Evolutionary conservation across 2,888 invertebrate genomes (phyloP).

Genomic region (Aporophyla nigra): DNA sequence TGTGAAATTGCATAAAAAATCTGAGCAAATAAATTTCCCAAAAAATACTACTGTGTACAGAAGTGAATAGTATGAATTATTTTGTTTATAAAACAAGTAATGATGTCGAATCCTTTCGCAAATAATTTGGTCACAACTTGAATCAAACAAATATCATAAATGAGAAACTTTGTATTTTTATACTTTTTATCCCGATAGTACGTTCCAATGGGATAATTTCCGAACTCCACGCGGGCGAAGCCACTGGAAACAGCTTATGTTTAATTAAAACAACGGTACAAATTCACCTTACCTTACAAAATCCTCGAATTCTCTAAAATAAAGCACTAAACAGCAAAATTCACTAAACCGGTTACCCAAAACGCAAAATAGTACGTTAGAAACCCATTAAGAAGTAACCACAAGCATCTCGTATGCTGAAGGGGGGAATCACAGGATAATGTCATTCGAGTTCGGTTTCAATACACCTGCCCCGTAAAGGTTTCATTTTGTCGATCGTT

Average conservation of each 20-base stretch:
- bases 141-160: too few species aligned
- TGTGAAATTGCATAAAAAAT: background rate
- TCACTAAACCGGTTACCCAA: conserved; percentile 51
- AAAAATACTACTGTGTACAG: too few species aligned
- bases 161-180: too few species aligned
- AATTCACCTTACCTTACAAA: conserved; percentile 10
- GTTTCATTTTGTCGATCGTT: conserved; percentile 53
- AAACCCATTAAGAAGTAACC: conserved; percentile 69
- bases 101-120: too few species aligned
- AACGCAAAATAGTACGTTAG: conserved; percentile 58
- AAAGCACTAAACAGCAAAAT: conserved; percentile 22
- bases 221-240: too few species aligned
- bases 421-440: conserved; percentile 54
- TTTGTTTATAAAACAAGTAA: too few species aligned
- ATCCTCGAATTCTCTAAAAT: conserved; percentile 11
- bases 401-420: conserved; percentile 68
- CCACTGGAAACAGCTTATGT: too few species aligned
- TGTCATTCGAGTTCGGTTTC: conserved; percentile 54
- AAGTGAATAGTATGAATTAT: too few species aligned
- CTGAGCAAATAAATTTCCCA: too few species aligned
- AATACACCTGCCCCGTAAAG: conserved; percentile 44
- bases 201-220: too few species aligned
- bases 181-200: too few species aligned
- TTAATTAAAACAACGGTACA: background rate
- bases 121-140: too few species aligned